Base-by-base conservation (phyloP, 2,113 vertebrate species). In the Dunckerocampus dactyliophorus region DNA sequence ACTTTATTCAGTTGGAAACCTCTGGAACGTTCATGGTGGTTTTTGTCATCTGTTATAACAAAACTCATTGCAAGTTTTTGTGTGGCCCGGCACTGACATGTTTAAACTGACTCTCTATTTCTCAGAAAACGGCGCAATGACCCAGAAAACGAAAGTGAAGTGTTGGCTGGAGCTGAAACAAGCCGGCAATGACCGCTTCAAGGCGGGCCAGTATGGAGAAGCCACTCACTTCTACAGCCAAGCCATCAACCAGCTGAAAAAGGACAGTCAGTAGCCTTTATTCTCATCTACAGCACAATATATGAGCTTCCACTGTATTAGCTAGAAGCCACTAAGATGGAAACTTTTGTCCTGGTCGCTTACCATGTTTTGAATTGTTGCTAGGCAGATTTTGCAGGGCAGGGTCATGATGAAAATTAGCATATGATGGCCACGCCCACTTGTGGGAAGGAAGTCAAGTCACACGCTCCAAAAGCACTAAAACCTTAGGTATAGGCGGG, bases 171-270 rank as follows among this genome's bases (percentile, higher is more conserved):
- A 83, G 12, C 76, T 95, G 72, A 94, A 93, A 57, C 83, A 91
- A 59, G 82, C 91, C 17, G 95, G 94, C 2, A 97, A 96, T 55
- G 88, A 94, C 14, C 82, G 89, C 71, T 96, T 97, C 81, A 93
- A 91, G 79, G 88, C 82, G 42, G 94, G 95, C 46, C 95, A 96
- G 85, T 97, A 95, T 34, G 88, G 91, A 24, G 91, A 95, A 49
- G 94, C 95, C 50, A 82, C 88, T 1, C 31, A 12, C n/a, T 62
- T 91, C 2, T 97, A 97, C 89, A 88, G 83, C 66, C 92, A 91
- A 51, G 93, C 94, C 8, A 92, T 95, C 84, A 82, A 47, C 57
- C 51, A 85, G 66, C 79, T 95, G 74, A 90, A 92, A 72, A 89
- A 86, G 62, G 69, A 82, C 73, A 90, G 94, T 96, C 80, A 75